A percentile compares a stretch with the other conserved stretches of the same genome.
phyloP scores from a whole-genome alignment of 2,888 invertebrate genomes.

The Pseudococcus jackbeardsleyi region DNA sequence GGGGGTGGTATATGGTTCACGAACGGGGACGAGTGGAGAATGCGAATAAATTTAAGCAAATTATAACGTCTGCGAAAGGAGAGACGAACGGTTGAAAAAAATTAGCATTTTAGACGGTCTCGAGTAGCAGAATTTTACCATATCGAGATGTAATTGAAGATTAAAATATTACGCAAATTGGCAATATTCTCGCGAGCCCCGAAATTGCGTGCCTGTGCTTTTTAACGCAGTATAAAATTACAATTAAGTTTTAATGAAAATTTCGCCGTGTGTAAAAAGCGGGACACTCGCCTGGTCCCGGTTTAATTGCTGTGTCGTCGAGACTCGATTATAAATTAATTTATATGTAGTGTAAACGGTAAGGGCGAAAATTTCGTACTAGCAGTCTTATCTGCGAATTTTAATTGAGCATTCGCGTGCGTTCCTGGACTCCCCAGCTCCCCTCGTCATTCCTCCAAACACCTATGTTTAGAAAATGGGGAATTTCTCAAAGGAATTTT shows the following conservation, averaged over 20 bases:
- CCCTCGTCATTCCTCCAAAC: not conserved
- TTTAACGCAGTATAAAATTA: slow-evolving; percentile 24
- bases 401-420: slow-evolving; percentile 24
- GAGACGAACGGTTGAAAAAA: not conserved
- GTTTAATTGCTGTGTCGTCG: slow-evolving; percentile 26
- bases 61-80: not conserved
- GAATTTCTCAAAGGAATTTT: not conserved
- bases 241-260: slow-evolving; percentile 32
- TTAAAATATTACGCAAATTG: slow-evolving; percentile 32
- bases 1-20: not conserved
- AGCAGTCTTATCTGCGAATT: slow-evolving; percentile 2
- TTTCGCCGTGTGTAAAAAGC: not conserved
- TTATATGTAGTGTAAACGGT: slow-evolving; percentile 23
- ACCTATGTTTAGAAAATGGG: not conserved
- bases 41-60: not conserved
- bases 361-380: slow-evolving; percentile 16
- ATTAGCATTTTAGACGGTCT: slow-evolving; percentile 18
- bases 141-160: slow-evolving; percentile 32
- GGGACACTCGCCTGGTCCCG: not conserved
- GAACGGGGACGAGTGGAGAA: no score
- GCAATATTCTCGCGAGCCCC: slow-evolving; percentile 32
- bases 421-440: not conserved
- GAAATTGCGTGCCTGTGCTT: slow-evolving; percentile 6
- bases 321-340: slow-evolving; percentile 42
- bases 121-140: not conserved